Percentiles rank a stretch among this genome's conserved stretches.
Conservation (phyloP, 2,888 invertebrate genomes). For the Parascotia fuliginaria region DNA sequence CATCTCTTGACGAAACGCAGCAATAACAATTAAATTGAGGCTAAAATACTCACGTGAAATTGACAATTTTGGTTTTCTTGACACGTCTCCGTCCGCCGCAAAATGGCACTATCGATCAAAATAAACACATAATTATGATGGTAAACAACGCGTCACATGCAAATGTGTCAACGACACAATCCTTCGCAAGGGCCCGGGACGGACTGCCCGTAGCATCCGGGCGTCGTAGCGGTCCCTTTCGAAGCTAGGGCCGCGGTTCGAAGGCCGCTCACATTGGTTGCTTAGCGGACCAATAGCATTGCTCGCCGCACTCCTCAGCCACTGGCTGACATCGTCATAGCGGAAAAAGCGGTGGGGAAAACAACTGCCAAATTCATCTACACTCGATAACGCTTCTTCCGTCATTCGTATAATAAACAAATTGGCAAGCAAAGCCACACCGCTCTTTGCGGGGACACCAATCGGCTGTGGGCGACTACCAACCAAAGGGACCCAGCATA, state of each 20-base stretch:
- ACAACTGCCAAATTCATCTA: slow-evolving; percentile 65
- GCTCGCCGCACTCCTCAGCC: slow-evolving; percentile 53
- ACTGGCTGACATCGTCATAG: slow-evolving; percentile 59
- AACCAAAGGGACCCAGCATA: slow-evolving; percentile 32
- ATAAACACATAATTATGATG: slow-evolving; percentile 59
- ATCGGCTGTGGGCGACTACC: slow-evolving; percentile 57
- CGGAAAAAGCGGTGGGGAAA: slow-evolving; percentile 78
- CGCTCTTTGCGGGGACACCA: slow-evolving; percentile 64
- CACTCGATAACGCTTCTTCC: slow-evolving; percentile 56
- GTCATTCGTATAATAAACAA: slow-evolving; percentile 65
- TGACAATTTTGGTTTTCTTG: slow-evolving; percentile 51
- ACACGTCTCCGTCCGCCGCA: slow-evolving; percentile 54
- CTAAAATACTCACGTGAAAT: slow-evolving; percentile 73
- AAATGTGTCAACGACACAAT: slow-evolving; percentile 63
- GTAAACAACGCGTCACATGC: slow-evolving; percentile 59
- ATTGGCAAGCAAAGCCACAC: slow-evolving; percentile 68
- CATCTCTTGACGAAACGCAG: slow-evolving; percentile 64
- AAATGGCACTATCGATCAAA: slow-evolving; percentile 58
- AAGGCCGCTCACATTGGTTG: slow-evolving; percentile 66
- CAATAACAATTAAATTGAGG: slow-evolving; percentile 55
- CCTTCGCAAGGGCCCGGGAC: slow-evolving; percentile 75
- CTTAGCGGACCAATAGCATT: slow-evolving; percentile 60
- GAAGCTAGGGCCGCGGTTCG: slow-evolving; percentile 66
- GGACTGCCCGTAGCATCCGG: slow-evolving; percentile 75
- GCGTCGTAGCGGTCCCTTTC: slow-evolving; percentile 69